phyloP scores from a whole-genome alignment of 2,888 invertebrate genomes.

The Hedychridium roseum region DNA sequence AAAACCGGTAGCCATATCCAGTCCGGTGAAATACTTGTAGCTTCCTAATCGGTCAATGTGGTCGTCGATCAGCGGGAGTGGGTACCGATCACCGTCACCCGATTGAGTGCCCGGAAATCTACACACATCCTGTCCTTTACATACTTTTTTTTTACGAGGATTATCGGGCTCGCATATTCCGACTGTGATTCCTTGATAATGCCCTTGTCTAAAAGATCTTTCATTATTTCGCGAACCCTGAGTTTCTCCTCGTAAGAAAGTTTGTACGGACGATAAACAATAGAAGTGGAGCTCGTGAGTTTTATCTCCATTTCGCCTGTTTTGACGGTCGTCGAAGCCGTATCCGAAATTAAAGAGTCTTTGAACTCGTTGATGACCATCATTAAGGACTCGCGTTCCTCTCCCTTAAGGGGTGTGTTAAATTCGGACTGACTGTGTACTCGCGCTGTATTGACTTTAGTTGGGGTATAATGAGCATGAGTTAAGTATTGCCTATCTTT shows the following conservation, averaged over 20 bases:
- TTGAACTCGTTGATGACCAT: neutral
- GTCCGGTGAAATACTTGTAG: slow-evolving; percentile 33
- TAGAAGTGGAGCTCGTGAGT: slow-evolving; percentile 7
- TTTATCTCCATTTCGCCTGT: neutral
- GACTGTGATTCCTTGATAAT: slow-evolving; percentile 24
- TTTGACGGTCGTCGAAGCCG: neutral
- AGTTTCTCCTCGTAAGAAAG: slow-evolving; percentile 15
- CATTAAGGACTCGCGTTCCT: neutral
- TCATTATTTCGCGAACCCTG: slow-evolving; percentile 18
- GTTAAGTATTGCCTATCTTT: slow-evolving; percentile 1
- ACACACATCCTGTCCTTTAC: slow-evolving; percentile 25
- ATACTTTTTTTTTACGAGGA: slow-evolving; percentile 28
- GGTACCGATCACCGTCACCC: slow-evolving; percentile 38
- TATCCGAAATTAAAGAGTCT: neutral
- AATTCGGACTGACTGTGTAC: neutral
- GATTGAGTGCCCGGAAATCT: slow-evolving; percentile 38
- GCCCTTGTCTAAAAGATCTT: slow-evolving; percentile 15
- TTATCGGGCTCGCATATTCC: slow-evolving; percentile 23
- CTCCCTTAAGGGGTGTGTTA: neutral
- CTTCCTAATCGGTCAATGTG: slow-evolving; percentile 36
- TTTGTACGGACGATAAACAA: slow-evolving; percentile 23
- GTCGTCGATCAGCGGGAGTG: slow-evolving; percentile 43
- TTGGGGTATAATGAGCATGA: neutral
- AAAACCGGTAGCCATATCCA: slow-evolving; percentile 45
- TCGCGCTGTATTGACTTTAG: neutral